Base-by-base conservation (phyloP, 2,888 invertebrate species). In the Apotomis capreana region DNA sequence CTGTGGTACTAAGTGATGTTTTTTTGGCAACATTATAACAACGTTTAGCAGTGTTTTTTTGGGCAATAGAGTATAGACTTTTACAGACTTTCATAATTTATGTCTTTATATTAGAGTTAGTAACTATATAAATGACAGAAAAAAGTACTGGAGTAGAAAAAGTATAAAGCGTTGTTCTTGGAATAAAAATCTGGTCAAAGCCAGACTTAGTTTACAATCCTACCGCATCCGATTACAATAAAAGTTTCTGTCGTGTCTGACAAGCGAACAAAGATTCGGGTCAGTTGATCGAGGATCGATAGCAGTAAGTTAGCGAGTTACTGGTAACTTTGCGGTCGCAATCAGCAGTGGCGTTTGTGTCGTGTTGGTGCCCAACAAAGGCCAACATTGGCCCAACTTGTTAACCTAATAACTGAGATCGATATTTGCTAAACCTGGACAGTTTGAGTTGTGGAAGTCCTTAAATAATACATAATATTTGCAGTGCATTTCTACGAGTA, bases 251-350 rank as follows among this genome's bases (percentile, higher is more conserved):
- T 36, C 57, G 44, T 8, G 44, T 3, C 65, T 65, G 65, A 55
- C 15, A 54, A 49, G 49, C 12, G 36, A 51, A 58, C 62, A 63
- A 69, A 69, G 69, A 69, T 63, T 63, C 49, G 55, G 69, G 62
- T 69, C 62, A 62, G 55, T 69, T 63, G 15, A 69, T 69, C 46
- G 69, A 49, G 46, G 54, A 55, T 70, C 70, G 49, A 65, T 65
- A 64, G 62, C 37, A 54, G 44, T 5, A 54, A 70, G 65, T 70
- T 65, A 65, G 58, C 37, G 64, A 70, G 58, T 70, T 64, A 65
- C 54, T 57, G 37, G 36, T 52, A 65, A 70, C 65, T 70, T 64
- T 4, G 46, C 59, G 49, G 15, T 65, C 70, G 65, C 65, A 70
- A 70, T 70, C 37, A 70, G 60, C 52, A 49, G 12, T 12, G 40